phyloP scores from a whole-genome alignment of 2,888 invertebrate genomes.

The Eupithecia abbreviata region DNA sequence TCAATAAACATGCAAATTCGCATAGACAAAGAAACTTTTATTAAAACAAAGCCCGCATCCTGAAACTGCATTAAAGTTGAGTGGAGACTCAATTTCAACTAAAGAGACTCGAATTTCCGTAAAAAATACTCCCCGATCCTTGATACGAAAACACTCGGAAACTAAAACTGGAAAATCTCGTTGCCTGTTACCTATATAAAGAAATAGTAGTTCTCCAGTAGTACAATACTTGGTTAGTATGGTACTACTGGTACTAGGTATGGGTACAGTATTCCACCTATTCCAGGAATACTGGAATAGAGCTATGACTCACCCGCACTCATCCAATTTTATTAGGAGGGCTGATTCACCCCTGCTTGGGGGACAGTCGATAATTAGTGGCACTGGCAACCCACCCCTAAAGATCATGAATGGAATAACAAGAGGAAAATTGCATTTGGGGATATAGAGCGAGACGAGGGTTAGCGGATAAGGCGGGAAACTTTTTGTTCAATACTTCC shows the following conservation, averaged over 20 bases:
- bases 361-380: constrained; percentile 62
- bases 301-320: constrained; percentile 54
- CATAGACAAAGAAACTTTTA: constrained; percentile 2
- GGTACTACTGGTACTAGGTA: too few species aligned
- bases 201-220: too few species aligned
- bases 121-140: background rate
- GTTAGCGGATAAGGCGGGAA: constrained; percentile 20
- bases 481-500: constrained; percentile 9
- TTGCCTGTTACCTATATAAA: background rate
- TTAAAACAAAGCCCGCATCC: constrained; percentile 8
- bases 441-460: constrained; percentile 36
- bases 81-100: background rate
- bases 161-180: background rate
- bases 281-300: constrained; percentile 28
- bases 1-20: constrained; percentile 8
- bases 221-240: too few species aligned
- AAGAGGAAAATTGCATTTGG: constrained; percentile 43
- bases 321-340: constrained; percentile 55
- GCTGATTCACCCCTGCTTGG: constrained; percentile 53
- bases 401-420: constrained; percentile 50
- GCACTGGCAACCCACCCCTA: constrained; percentile 50
- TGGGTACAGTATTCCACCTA: background rate
- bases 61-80: constrained; percentile 18
- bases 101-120: background rate
- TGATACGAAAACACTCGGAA: background rate